Conservation (phyloP, 2,797 vertebrate species). For the Neosalanx taihuensis region DNA sequence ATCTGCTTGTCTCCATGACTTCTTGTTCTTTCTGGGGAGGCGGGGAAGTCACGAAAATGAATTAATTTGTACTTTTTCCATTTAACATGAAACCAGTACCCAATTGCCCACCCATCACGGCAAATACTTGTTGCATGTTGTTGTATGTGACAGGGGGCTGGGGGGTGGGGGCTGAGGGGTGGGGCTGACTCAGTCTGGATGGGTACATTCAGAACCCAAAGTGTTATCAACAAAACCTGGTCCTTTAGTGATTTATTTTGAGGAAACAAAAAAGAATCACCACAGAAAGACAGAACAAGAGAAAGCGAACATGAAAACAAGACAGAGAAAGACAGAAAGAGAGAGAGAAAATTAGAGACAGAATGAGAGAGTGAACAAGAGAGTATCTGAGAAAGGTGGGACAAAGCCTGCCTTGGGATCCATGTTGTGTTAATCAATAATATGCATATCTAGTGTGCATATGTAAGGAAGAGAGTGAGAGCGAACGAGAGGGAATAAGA, state of each 20-base stretch:
- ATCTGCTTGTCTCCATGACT: neutral
- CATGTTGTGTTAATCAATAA: slow-evolving; percentile 24
- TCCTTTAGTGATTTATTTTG: neutral
- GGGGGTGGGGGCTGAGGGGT: no score
- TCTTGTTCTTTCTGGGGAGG: neutral
- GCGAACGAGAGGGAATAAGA: neutral
- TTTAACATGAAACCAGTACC: neutral
- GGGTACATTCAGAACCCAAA: neutral
- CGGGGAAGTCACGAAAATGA: neutral
- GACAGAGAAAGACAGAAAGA: no score
- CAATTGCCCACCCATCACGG: neutral
- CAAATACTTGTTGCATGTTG: neutral
- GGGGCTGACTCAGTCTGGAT: neutral
- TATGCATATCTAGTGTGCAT: slow-evolving; percentile 35
- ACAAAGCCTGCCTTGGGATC: neutral
- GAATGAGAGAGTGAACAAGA: neutral
- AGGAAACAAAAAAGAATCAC: slow-evolving; percentile 20
- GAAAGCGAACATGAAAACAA: no score
- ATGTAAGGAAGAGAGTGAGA: slow-evolving; percentile 10
- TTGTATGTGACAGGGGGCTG: neutral
- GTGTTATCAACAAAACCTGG: slow-evolving; percentile 4
- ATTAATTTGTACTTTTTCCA: neutral
- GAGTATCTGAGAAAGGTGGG: neutral
- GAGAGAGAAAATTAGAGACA: neutral
- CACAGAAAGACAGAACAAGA: neutral